phyloP scores from a whole-genome alignment of 2,888 invertebrate species.

The Notocelia uddmanniana region DNA sequence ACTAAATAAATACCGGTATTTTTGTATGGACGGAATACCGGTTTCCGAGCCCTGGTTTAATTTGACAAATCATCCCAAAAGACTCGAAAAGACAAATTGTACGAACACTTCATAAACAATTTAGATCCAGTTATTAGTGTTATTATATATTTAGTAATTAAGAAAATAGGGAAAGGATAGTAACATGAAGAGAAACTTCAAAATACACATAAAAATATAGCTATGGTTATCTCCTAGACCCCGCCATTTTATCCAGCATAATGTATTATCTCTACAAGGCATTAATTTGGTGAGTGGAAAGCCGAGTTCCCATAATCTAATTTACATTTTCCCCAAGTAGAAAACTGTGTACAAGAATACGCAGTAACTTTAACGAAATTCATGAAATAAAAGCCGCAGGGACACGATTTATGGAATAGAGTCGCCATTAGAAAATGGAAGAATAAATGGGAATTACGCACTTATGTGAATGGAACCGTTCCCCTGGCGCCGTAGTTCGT shows the following conservation, averaged over 20 bases:
- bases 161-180: too few relatives aligned
- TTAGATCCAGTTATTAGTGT: too few relatives aligned
- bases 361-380: slow-evolving; percentile 31
- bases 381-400: slow-evolving; percentile 26
- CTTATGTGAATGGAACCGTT: slow-evolving; percentile 25
- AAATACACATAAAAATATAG: not conserved
- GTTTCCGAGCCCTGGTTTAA: too few relatives aligned
- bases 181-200: too few relatives aligned
- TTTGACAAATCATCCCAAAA: too few relatives aligned
- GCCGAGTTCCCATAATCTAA: slow-evolving; percentile 1
- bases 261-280: not conserved
- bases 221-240: not conserved
- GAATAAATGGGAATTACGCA: slow-evolving; percentile 17
- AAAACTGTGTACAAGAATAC: slow-evolving; percentile 18
- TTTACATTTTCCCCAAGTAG: slow-evolving; percentile 25
- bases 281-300: slow-evolving; percentile 2
- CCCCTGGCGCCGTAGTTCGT: slow-evolving; percentile 9
- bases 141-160: too few relatives aligned
- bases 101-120: too few relatives aligned
- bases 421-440: slow-evolving; percentile 26
- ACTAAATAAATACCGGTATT: too few relatives aligned
- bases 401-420: slow-evolving; percentile 15
- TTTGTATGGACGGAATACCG: too few relatives aligned
- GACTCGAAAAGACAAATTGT: too few relatives aligned
- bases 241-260: slow-evolving; percentile 10